A percentile compares a stretch with the other conserved stretches of the same genome.
Evolutionary conservation across 1,140 invertebrate species (phyloP).

Genomic region (Drosophila nigrodunni): DNA sequence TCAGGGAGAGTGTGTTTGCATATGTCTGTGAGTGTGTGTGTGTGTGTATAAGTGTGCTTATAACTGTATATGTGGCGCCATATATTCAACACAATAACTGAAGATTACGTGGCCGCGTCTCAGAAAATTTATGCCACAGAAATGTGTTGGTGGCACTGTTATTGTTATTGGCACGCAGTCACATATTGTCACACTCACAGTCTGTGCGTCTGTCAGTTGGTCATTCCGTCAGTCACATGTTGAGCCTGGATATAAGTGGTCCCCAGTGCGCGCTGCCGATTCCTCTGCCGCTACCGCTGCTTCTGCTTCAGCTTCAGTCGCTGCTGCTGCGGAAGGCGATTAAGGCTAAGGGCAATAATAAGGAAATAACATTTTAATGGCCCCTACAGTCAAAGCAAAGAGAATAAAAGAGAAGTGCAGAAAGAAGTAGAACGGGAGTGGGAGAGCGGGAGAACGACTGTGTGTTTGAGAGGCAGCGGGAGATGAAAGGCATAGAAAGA

Average conservation of each 20-base stretch:
- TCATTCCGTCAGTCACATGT: not conserved
- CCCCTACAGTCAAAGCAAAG: slow-evolving; percentile 13
- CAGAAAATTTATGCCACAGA: slow-evolving; percentile 19
- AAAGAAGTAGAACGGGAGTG: not conserved
- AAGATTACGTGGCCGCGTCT: slow-evolving; percentile 67
- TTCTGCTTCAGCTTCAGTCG: slow-evolving; percentile 12
- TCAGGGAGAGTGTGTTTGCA: slow-evolving; percentile 2
- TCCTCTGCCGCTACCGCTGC: not conserved
- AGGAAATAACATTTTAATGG: slow-evolving; percentile 83
- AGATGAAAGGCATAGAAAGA: slow-evolving; percentile 9
- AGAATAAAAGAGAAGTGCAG: not conserved
- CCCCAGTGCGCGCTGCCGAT: not conserved
- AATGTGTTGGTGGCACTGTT: slow-evolving; percentile 39
- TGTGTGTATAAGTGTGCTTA: not conserved
- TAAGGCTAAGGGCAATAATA: slow-evolving; percentile 78
- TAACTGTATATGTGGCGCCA: slow-evolving; percentile 37
- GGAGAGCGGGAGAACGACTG: not conserved
- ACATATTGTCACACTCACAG: slow-evolving; percentile 15
- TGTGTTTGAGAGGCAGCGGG: not conserved
- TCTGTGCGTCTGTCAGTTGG: not conserved
- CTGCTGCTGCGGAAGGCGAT: slow-evolving; percentile 59
- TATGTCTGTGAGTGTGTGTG: not conserved
- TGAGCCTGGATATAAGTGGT: slow-evolving; percentile 14
- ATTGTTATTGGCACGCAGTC: slow-evolving; percentile 70
- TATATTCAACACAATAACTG: slow-evolving; percentile 25